phyloP scores from a whole-genome alignment of 2,797 vertebrate genomes.

The Esox lucius region DNA sequence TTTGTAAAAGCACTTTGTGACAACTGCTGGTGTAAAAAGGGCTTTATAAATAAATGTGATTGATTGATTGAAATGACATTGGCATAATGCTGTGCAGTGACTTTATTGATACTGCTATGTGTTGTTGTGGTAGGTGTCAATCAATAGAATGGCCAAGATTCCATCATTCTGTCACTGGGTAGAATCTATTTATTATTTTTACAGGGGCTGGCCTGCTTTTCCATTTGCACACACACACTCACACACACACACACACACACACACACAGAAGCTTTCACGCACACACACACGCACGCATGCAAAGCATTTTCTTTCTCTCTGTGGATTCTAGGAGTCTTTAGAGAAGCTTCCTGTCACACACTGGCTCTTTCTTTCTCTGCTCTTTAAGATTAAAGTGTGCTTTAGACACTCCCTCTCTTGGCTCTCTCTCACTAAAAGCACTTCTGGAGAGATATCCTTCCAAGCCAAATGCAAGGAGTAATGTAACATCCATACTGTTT shows the following conservation, averaged over 20 bases:
- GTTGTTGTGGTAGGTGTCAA: neutral
- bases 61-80: no score
- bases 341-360: slow-evolving; percentile 9
- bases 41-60: no score
- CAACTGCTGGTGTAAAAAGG: no score
- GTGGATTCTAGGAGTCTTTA: no score
- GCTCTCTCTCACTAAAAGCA: slow-evolving; percentile 47
- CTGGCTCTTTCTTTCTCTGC: neutral
- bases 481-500: no score
- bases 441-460: slow-evolving; percentile 56
- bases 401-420: neutral
- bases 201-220: slow-evolving; percentile 10
- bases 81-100: slow-evolving; percentile 3
- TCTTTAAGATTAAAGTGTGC: neutral
- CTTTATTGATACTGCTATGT: neutral
- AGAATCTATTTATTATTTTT: slow-evolving; percentile 21
- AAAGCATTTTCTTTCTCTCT: no score
- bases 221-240: neutral
- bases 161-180: neutral
- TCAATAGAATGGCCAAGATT: neutral
- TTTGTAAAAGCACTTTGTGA: no score
- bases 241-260: neutral
- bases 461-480: slow-evolving; percentile 39
- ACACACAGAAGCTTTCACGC: no score
- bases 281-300: neutral